These are phyloP conservation scores for Ammodytes marinus DNA, from an alignment of 2,113 vertebrate genomes.

Conservation along the genomic window DNA sequence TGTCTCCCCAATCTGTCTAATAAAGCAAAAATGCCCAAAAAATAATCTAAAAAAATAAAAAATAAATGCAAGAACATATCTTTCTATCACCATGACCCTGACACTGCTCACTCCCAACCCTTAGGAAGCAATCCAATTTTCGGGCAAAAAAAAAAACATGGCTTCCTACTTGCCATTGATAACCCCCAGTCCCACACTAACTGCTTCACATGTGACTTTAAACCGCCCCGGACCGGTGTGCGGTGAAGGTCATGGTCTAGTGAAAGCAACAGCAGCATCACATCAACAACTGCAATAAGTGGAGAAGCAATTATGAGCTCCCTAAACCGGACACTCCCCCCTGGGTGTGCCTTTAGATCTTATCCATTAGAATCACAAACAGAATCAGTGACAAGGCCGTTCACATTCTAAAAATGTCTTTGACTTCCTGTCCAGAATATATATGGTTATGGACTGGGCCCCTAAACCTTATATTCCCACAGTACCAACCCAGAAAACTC, in stretches of 20 bases:
- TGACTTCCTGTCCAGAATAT: not conserved
- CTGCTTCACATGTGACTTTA: not conserved
- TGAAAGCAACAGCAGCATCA: not conserved
- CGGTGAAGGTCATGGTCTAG: not conserved
- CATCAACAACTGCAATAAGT: not conserved
- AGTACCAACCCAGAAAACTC: too few relatives aligned
- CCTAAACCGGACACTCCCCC: not conserved
- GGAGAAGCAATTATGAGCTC: not conserved
- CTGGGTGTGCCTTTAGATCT: not conserved
- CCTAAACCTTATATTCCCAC: not conserved
- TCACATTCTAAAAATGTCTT: not conserved
- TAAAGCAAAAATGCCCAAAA: too few relatives aligned
- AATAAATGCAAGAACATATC: too few relatives aligned
- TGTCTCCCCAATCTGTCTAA: too few relatives aligned
- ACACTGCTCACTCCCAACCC: not conserved
- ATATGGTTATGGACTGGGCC: not conserved
- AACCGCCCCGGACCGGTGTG: not conserved
- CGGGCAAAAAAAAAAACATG: not conserved
- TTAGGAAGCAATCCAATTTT: too few relatives aligned
- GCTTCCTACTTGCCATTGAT: not conserved
- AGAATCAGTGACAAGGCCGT: not conserved
- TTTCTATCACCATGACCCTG: not conserved
- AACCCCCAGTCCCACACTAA: not conserved
- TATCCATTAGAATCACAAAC: not conserved
- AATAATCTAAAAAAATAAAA: too few relatives aligned